Percentiles rank a stretch among this genome's conserved stretches.
Evolutionary conservation across 2,113 vertebrate genomes (phyloP).

Genomic region (Microcebus ravelobensis): DNA sequence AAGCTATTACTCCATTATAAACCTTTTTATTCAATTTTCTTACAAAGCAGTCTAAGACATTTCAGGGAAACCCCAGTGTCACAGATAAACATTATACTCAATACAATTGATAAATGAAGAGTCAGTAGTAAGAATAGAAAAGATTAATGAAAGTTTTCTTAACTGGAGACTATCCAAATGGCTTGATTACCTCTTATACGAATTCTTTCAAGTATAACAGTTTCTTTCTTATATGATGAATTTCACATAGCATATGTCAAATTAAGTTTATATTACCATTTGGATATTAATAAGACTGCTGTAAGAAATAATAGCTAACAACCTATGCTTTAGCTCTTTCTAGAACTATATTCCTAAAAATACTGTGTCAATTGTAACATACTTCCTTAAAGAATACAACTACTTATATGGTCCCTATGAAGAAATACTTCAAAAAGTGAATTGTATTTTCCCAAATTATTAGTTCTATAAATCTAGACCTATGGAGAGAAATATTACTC

Average conservation of each 20-base stretch:
- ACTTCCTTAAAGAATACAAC: not conserved
- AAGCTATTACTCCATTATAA: not conserved
- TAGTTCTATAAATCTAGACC: not conserved
- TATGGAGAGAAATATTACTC: not conserved
- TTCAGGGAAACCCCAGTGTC: not conserved
- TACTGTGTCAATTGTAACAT: not conserved
- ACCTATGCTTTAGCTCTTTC: not conserved
- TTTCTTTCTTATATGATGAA: not conserved
- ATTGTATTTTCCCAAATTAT: not conserved
- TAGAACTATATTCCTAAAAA: not conserved
- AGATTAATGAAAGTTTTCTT: conserved; percentile 1
- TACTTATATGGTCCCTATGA: not conserved
- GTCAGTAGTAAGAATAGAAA: not conserved
- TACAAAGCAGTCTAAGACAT: not conserved
- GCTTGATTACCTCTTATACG: not conserved
- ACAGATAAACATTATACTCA: conserved; percentile 24
- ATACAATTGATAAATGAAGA: not conserved
- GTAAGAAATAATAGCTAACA: not conserved
- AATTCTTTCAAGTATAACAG: not conserved
- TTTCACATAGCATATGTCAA: not conserved
- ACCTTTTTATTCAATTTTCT: not conserved
- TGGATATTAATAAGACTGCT: not conserved
- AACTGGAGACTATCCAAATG: not conserved
- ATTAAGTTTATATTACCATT: not conserved
- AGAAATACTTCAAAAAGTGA: conserved; percentile 28